phyloP scores from a whole-genome alignment of 2,797 vertebrate genomes.

The Pseudopleuronectes americanus region DNA sequence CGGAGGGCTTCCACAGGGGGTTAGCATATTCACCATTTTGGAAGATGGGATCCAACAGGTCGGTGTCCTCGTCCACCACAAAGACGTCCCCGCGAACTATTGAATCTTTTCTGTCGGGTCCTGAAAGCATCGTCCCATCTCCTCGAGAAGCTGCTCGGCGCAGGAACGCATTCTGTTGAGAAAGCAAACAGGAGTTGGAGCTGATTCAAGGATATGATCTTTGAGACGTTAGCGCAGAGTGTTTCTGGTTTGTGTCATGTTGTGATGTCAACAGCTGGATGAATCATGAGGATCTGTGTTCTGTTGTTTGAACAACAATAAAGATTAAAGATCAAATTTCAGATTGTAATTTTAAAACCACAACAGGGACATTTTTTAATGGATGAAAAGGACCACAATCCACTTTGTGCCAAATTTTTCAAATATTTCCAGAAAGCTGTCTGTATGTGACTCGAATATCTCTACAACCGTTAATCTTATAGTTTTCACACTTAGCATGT shows the following conservation, averaged over 20 bases:
- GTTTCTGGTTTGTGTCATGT: constrained; percentile 18
- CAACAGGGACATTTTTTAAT: not conserved
- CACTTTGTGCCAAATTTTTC: not conserved
- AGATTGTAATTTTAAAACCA: constrained; percentile 3
- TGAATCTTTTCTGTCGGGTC: constrained; percentile 66
- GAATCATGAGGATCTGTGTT: not conserved
- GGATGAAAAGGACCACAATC: not conserved
- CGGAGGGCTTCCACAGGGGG: constrained; percentile 52
- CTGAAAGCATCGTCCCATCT: constrained; percentile 77
- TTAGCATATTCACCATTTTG: constrained; percentile 56
- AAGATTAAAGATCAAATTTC: constrained; percentile 1
- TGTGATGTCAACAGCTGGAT: not conserved
- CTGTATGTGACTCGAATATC: too few species aligned
- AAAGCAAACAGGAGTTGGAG: constrained; percentile 26
- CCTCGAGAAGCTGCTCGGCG: constrained; percentile 69
- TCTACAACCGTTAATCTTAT: too few species aligned
- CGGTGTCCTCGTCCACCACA: constrained; percentile 84
- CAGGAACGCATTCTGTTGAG: constrained; percentile 55
- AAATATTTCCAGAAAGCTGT: too few species aligned
- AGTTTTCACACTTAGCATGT: too few species aligned
- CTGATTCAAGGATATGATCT: not conserved
- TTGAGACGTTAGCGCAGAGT: not conserved
- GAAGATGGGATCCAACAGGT: constrained; percentile 76
- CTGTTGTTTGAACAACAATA: not conserved
- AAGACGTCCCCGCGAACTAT: constrained; percentile 77